A percentile compares a stretch with the other conserved stretches of the same genome.
Evolutionary conservation across 2,113 vertebrate species (phyloP).

Genomic region (Rhadina sibilatrix): DNA sequence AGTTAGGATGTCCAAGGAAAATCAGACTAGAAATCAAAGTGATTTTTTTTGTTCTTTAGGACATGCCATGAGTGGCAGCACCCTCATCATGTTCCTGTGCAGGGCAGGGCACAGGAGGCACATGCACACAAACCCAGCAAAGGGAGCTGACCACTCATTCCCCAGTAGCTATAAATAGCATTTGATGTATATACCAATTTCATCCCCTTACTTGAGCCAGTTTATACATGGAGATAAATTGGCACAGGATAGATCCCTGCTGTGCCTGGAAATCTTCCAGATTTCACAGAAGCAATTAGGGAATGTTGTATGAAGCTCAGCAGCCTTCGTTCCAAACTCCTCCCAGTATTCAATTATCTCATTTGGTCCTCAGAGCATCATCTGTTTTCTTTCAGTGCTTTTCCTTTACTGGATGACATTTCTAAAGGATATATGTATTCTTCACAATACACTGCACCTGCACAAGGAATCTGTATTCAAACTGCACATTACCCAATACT

Average conservation of each 20-base stretch:
- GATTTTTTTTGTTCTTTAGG: neutral
- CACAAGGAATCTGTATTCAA: neutral
- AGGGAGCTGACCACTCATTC: neutral
- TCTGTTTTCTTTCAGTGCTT: neutral
- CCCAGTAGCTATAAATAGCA: neutral
- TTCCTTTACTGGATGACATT: neutral
- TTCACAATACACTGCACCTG: neutral
- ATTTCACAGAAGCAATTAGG: neutral
- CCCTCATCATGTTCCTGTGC: neutral
- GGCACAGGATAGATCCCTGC: neutral
- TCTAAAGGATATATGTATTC: neutral
- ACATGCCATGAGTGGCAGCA: neutral
- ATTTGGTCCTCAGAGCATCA: neutral
- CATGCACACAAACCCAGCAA: fast-evolving
- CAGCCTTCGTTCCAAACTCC: neutral
- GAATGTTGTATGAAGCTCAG: neutral
- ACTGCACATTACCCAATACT: neutral
- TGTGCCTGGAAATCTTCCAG: neutral
- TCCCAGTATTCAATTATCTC: neutral
- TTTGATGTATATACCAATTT: neutral
- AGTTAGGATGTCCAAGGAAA: neutral
- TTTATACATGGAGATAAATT: neutral
- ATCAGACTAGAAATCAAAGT: neutral
- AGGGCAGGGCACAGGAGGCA: neutral
- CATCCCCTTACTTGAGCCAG: neutral